Evolutionary conservation across 2,113 vertebrate genomes (phyloP), one percentile per base, ranked within the genome.

Genomic region (Lota lota): DNA sequence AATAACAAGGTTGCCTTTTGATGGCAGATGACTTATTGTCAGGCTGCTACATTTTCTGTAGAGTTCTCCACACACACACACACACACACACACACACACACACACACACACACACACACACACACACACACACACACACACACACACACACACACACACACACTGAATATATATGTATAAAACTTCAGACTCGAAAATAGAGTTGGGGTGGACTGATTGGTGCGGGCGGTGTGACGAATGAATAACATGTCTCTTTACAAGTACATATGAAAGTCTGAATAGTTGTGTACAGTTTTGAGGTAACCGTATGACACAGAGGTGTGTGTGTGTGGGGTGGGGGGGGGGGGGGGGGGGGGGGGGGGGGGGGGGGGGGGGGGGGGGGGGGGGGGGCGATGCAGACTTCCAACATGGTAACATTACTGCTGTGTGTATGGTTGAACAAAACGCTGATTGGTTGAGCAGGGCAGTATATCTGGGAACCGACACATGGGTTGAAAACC

Each of bases 171-270:
- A 47, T 47, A 47, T 22, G 22, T 36, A 18, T 16, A 19, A 3
- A 8, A 18, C 0, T 20, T 14, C 54, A 57, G 17, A 57, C 54
- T 19, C 16, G 19, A 57, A 4, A 10, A 57, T 19, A 18, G 19
- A n/a, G 18, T 11, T 16, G 18, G 19, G 17, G 54, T 5, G 40
- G 40, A 47, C 40, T 47, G 40, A 14, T 12, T 47, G 40, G 10
- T 47, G 40, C 6, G 40, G 10, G 40, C 10, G 40, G 3, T 40
- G 36, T 47, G 15, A 54, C 3, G 14, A 15, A 54, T 16, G 18
- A 16, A 54, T 14, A 54, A 15, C 53, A 54, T n/a, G 74, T 68
- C 61, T 58, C 64, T 68, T 33, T 33, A 33, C 40, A 47, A 47
- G 10, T 14, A 12, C 40, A 47, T 47, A 14, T 47, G 40, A 47